These are phyloP conservation scores for Tetragonula clypearis DNA, from an alignment of 1,140 invertebrate genomes.

Conservation along the genomic window DNA sequence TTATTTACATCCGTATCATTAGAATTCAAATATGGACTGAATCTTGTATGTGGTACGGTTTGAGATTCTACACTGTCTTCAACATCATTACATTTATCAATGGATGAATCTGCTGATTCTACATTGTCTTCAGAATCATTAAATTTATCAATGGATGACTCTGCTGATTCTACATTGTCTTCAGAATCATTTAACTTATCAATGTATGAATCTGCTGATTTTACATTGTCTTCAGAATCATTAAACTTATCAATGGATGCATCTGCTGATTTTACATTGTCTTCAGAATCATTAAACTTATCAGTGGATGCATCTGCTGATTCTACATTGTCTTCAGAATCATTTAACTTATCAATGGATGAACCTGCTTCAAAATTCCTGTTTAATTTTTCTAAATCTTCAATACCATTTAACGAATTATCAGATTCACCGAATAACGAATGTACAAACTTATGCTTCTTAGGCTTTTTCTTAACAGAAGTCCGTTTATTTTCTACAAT, in stretches of 20 bases:
- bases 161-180: no score
- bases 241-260: no score
- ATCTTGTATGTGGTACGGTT: no score
- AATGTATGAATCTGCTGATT: background rate
- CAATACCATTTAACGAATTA: no score
- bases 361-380: background rate
- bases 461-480: background rate
- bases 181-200: no score
- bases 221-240: no score
- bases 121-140: no score
- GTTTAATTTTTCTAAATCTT: background rate
- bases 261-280: background rate
- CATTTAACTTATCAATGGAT: no score
- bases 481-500: background rate
- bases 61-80: background rate
- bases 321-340: no score
- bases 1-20: background rate
- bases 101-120: background rate
- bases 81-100: background rate
- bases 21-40: background rate
- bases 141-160: no score
- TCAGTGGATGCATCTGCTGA: background rate
- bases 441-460: background rate
- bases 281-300: no score
- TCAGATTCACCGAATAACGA: background rate